Evolutionary conservation across 92 coral and sea anemone genomes (phyloP).

Genomic region (Parazoanthus swiftii): DNA sequence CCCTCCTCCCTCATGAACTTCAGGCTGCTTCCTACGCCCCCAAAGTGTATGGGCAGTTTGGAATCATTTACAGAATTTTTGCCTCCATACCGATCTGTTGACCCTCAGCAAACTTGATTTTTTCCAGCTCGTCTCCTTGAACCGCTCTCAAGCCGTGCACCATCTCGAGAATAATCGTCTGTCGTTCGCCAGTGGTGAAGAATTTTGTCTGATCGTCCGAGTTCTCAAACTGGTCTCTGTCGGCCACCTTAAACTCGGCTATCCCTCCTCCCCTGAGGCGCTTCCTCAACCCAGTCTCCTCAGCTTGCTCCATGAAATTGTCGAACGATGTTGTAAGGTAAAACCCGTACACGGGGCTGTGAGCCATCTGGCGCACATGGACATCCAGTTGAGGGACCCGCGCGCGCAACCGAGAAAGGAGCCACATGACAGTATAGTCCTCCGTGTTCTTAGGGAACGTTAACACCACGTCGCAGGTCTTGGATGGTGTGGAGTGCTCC

Average conservation of each 20-base stretch:
- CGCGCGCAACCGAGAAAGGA: conserved; percentile 93
- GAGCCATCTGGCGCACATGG: conserved; percentile 98
- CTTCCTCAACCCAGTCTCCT: conserved; percentile 82
- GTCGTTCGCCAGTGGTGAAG: conserved; percentile 92
- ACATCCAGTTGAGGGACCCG: conserved; percentile 92
- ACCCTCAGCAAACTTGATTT: conserved; percentile 94
- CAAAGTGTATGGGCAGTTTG: neutral
- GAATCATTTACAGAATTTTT: neutral
- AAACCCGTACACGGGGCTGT: conserved; percentile 93
- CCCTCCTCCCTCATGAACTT: neutral
- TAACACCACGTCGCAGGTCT: conserved; percentile 90
- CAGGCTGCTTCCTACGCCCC: neutral
- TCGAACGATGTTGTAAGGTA: conserved; percentile 81
- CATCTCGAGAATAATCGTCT: conserved; percentile 93
- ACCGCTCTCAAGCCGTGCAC: conserved; percentile 90
- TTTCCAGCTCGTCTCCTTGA: conserved; percentile 93
- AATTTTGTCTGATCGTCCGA: conserved; percentile 90
- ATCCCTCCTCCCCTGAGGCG: conserved; percentile 97
- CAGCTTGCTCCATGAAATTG: conserved; percentile 84
- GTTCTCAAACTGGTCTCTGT: conserved; percentile 71
- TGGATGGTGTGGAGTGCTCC: conserved; percentile 95
- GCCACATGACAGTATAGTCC: conserved; percentile 99
- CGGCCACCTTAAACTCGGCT: conserved; percentile 79
- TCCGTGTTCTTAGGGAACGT: conserved; percentile 97
- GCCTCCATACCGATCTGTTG: conserved; percentile 82